phyloP scores from a whole-genome alignment of 2,797 vertebrate species.

The Sebastes glaucus region DNA sequence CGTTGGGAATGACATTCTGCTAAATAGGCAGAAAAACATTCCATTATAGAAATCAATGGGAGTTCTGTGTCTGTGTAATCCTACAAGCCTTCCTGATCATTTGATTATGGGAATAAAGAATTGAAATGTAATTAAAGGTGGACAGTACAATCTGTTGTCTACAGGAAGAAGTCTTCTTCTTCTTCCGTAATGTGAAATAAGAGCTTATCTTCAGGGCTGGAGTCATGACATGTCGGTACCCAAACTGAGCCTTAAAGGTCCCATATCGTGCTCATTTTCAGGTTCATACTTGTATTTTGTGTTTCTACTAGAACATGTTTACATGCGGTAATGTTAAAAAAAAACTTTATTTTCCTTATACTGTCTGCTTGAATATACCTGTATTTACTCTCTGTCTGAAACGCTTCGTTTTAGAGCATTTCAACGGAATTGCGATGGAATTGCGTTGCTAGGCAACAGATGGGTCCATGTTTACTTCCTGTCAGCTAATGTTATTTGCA shows the following conservation, averaged over 20 bases:
- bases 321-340: too few species aligned
- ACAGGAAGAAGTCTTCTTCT: not conserved
- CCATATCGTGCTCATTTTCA: too few species aligned
- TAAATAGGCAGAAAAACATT: constrained; percentile 29
- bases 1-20: not conserved
- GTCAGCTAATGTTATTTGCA: too few species aligned
- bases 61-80: not conserved
- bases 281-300: too few species aligned
- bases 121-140: constrained; percentile 31
- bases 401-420: too few species aligned
- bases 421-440: too few species aligned
- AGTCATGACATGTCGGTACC: not conserved
- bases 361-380: too few species aligned
- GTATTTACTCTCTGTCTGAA: too few species aligned
- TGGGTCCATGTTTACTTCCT: too few species aligned
- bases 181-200: not conserved
- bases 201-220: not conserved
- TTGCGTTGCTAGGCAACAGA: too few species aligned
- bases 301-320: too few species aligned
- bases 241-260: not conserved
- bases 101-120: constrained; percentile 9
- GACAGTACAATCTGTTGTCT: constrained; percentile 4
- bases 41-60: constrained; percentile 26
- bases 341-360: too few species aligned
- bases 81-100: constrained; percentile 1